A percentile compares a stretch with the other conserved stretches of the same genome.
Conservation (phyloP, 2,113 vertebrate genomes). For the Vidua macroura region DNA sequence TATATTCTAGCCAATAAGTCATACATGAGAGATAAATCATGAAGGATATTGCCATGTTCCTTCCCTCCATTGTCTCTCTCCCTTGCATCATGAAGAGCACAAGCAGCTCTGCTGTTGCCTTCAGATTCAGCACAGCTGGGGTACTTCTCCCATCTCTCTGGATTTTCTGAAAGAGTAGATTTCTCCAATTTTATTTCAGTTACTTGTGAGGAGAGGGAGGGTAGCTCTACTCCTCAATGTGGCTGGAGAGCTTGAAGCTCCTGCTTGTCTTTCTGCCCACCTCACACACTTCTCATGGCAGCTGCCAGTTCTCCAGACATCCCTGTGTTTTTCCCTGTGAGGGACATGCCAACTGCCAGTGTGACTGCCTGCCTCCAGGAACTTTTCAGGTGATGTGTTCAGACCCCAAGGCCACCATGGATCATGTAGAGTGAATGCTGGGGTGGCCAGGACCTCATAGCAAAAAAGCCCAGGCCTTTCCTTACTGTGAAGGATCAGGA, state of each 20-base stretch:
- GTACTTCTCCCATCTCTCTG: neutral
- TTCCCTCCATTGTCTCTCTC: neutral
- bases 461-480: neutral
- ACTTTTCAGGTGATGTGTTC: neutral
- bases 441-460: neutral
- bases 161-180: neutral
- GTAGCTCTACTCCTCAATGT: neutral
- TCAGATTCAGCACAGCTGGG: neutral
- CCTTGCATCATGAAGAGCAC: neutral
- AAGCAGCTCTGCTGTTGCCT: neutral
- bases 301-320: neutral
- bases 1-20: neutral
- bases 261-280: neutral
- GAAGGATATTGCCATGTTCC: neutral
- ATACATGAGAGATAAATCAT: neutral
- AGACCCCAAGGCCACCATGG: neutral
- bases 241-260: neutral
- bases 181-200: neutral
- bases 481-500: neutral
- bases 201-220: neutral
- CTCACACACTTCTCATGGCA: neutral
- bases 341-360: neutral
- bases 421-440: neutral
- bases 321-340: neutral
- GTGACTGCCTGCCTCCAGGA: neutral